Evolutionary conservation across 2,113 vertebrate genomes (phyloP), one percentile per base, ranked within the genome.

Genomic region (Poeciliopsis retropinna): DNA sequence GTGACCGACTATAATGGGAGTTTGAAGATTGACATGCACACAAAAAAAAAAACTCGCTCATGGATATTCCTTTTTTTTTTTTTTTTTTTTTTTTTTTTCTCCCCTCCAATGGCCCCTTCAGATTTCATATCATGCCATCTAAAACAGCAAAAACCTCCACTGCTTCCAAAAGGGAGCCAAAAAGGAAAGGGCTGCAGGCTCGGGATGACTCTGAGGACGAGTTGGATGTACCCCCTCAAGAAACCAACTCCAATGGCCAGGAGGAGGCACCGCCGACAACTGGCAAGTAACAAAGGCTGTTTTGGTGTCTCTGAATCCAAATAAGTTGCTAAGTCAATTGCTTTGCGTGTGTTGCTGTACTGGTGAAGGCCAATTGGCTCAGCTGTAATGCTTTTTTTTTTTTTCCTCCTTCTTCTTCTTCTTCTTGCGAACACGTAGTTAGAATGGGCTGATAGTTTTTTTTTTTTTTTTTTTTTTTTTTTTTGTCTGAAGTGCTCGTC

Each of bases 131-230:
- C 82, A 95, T 95, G 96, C 92, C 95, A 90, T 92, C 94, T 84
- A 96, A 94, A 94, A 95, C 90, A 79, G 92, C 93, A 73, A 96
- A 96, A 92, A 73, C 79, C 88, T 96, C 95, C 14, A 92, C 91
- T 67, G 95, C 94, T 82, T 95, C 94, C 62, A 75, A 81, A 80
- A 95, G 51, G 51, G 51, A 78, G 74, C 69, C 64, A 64, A 91
- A 88, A 89, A 94, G 92, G 87, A 94, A 93, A 82, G 92, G 92
- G 92, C 92, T 92, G 86, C 92, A 94, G 91, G 87, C 94, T 72
- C 88, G 81, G 81, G 92, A 95, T 92, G 93, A 95, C 44, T 91
- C 94, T 70, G 80, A 79, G 85, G 91, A 87, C 87, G 95, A 95
- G 89, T 83, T 94, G 91, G 92, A 95, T 89, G 91, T 90, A 84